phyloP scores from a whole-genome alignment of 2,797 vertebrate species.

The Acridotheres tristis region DNA sequence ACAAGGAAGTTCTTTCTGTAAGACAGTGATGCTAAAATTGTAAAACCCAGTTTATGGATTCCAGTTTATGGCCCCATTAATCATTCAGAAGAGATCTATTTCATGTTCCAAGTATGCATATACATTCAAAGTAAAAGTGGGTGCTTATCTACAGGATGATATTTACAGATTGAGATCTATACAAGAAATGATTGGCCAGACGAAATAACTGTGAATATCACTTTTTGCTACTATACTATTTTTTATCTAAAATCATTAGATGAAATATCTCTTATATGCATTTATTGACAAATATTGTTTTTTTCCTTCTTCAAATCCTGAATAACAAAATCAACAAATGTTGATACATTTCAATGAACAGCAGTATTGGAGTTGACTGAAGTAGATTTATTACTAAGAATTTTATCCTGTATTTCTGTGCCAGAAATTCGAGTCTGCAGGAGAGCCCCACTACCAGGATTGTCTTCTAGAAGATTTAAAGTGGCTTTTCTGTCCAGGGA shows the following conservation, averaged over 20 bases:
- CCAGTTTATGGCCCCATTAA: neutral
- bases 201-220: slow-evolving; percentile 75
- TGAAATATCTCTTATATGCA: neutral
- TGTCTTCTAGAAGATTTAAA: neutral
- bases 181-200: slow-evolving; percentile 78
- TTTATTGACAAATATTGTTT: neutral
- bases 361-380: neutral
- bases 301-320: neutral
- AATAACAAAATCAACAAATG: neutral
- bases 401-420: neutral
- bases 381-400: neutral
- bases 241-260: neutral
- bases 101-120: neutral
- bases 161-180: slow-evolving; percentile 79
- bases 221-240: neutral
- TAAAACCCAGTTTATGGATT: neutral
- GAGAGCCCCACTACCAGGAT: neutral
- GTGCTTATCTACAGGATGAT: slow-evolving; percentile 81
- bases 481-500: neutral
- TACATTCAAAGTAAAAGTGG: slow-evolving; percentile 87
- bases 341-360: neutral
- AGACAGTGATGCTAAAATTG: neutral
- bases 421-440: neutral
- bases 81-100: neutral
- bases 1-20: neutral